Base-by-base conservation (phyloP, 2,113 vertebrate species). In the Engystomops pustulosus region DNA sequence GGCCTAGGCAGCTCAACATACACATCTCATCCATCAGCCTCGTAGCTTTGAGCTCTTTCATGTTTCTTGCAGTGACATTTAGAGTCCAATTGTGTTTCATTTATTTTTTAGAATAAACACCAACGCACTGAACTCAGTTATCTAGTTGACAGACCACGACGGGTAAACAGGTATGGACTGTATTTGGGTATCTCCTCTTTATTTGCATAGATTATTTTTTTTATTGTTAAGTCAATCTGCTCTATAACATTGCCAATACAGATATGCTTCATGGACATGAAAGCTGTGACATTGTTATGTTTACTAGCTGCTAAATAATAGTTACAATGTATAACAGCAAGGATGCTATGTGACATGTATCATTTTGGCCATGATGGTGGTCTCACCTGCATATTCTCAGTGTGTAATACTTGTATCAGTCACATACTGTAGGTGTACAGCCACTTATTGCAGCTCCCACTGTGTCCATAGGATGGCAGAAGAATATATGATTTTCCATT, bases 81-180 rank as follows among this genome's bases (percentile, higher is more conserved):
- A 85, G 85, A 87, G 44, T 87, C 89, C 80, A 88, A 89, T 86
- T 85, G 32, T 87, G 88, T 90, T 86, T 36, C 36, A 41, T 90
- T 82, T 90, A 92, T 89, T 92, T 94, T 93, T 91, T 94, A 99
- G 98, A 96, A 94, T 70, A 99, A 99, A 93, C 97, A 99, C 89
- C 98, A 98, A 91, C 93, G 98, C 91, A 93, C 95, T 88, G 98
- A 99, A 88, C 96, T 99, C 93, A 98, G 96, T 94, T 99, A 98
- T 91, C 96, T 99, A 91, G 97, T 97, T 86, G 98, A 99, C 92
- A 95, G 97, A 94, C 97, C 97, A 71, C 94, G 97, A 86, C 96
- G 97, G 77, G 98, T 98, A 86, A 99, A 99, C 96, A 99, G 98
- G 98, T 99, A 96, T 91, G 91, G 76, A 60, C 55, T 25, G 44